These are phyloP conservation scores for Lepidurus arcticus DNA, from an alignment of 1,140 invertebrate species.

Conservation along the genomic window DNA sequence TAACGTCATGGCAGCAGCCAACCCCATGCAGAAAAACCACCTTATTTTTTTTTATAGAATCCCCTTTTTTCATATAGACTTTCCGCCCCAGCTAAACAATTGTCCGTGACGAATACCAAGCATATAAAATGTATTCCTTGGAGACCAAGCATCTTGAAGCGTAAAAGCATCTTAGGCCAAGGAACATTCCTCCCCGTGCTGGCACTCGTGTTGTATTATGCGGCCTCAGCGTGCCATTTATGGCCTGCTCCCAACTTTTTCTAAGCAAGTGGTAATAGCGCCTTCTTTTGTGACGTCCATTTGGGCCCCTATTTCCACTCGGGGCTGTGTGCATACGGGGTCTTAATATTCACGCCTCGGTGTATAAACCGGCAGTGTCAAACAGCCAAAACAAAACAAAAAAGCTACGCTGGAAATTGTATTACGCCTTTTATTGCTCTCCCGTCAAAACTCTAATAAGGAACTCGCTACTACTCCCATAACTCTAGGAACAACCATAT, in stretches of 20 bases:
- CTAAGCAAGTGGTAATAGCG: conserved; percentile 16
- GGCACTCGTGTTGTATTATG: conserved; percentile 4
- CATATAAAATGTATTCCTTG: neutral
- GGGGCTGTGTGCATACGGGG: neutral
- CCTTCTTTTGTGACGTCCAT: conserved; percentile 18
- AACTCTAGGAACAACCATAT: neutral
- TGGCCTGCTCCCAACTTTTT: neutral
- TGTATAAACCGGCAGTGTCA: neutral
- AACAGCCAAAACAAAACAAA: neutral
- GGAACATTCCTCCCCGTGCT: conserved; percentile 14
- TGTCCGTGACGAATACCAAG: neutral
- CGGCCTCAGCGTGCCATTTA: conserved; percentile 15
- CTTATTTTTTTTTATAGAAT: neutral
- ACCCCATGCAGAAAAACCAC: neutral
- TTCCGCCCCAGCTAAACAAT: neutral
- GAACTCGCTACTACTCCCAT: conserved; percentile 12
- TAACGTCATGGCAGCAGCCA: too few species aligned
- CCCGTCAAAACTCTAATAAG: neutral
- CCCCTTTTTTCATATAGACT: neutral
- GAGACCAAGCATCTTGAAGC: neutral
- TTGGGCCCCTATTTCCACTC: neutral
- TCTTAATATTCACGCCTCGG: conserved; percentile 8
- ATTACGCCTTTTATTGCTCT: conserved; percentile 11
- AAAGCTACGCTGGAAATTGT: neutral
- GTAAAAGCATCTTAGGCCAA: neutral